Evolutionary conservation across 2,797 vertebrate genomes (phyloP).

Genomic region (Geotrypetes seraphini): DNA sequence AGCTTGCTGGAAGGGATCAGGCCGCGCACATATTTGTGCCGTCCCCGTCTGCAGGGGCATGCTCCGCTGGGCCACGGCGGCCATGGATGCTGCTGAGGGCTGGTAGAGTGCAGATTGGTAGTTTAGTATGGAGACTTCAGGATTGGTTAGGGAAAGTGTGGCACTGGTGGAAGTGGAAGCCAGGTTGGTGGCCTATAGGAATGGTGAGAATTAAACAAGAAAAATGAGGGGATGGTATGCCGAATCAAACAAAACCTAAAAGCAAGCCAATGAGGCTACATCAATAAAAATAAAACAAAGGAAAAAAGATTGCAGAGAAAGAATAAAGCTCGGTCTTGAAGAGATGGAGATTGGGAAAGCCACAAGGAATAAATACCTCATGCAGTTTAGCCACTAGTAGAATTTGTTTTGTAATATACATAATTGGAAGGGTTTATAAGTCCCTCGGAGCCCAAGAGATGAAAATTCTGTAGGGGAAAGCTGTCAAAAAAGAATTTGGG

Average conservation of each 20-base stretch:
- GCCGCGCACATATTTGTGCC: constrained; percentile 87
- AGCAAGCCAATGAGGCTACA: constrained; percentile 5
- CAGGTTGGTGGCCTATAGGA: constrained; percentile 85
- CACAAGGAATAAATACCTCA: no score
- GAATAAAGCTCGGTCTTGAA: no score
- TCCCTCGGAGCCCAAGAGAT: no score
- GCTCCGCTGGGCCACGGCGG: constrained; percentile 90
- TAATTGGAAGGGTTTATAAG: no score
- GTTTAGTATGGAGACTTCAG: constrained; percentile 94
- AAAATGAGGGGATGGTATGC: constrained; percentile 51
- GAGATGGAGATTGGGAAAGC: no score
- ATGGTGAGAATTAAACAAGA: constrained; percentile 75
- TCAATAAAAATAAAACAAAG: not conserved
- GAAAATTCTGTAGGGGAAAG: no score
- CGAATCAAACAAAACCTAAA: constrained; percentile 17
- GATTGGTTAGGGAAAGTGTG: constrained; percentile 92
- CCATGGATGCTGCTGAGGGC: constrained; percentile 92
- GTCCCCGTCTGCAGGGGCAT: constrained; percentile 89
- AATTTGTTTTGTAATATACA: no score
- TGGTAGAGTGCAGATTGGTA: constrained; percentile 97
- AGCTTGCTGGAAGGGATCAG: constrained; percentile 97
- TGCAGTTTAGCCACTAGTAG: no score
- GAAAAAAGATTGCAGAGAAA: no score
- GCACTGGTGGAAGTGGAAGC: constrained; percentile 92
- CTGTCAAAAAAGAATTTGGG: no score